phyloP scores from a whole-genome alignment of 2,888 invertebrate genomes.

The Sthenelais limicola region DNA sequence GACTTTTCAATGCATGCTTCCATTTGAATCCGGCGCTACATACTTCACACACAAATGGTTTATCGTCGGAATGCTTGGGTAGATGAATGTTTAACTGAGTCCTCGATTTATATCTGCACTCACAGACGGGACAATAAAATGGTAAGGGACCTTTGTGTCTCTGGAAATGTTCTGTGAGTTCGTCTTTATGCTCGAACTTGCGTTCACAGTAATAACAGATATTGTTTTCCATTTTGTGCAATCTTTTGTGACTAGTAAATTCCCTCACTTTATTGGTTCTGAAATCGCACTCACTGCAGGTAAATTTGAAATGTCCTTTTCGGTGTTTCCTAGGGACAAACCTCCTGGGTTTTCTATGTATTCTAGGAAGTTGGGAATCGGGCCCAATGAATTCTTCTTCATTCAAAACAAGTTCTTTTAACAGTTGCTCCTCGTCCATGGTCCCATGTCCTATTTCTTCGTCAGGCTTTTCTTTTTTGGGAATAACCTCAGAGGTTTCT shows the following conservation, averaged over 20 bases:
- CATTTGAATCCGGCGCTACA: conserved; percentile 77
- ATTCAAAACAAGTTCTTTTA: neutral
- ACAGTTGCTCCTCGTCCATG: neutral
- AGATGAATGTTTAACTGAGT: conserved; percentile 74
- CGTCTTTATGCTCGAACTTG: conserved; percentile 61
- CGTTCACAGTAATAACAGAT: conserved; percentile 71
- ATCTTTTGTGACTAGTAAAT: conserved; percentile 56
- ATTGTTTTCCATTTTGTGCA: conserved; percentile 60
- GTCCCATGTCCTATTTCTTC: too few species aligned
- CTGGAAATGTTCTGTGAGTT: conserved; percentile 70
- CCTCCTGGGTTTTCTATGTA: neutral
- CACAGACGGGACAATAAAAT: conserved; percentile 75
- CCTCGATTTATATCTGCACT: conserved; percentile 74
- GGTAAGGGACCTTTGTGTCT: conserved; percentile 74
- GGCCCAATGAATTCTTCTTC: too few species aligned
- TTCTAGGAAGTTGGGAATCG: neutral
- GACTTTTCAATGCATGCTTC: conserved; percentile 76
- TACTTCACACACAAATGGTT: conserved; percentile 75
- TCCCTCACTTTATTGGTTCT: conserved; percentile 54
- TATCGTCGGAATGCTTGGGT: conserved; percentile 76
- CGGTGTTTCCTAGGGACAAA: conserved; percentile 37
- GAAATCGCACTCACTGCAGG: conserved; percentile 59
- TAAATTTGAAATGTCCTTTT: conserved; percentile 47
- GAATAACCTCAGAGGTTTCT: neutral
- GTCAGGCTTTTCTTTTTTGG: neutral